A percentile compares a stretch with the other conserved stretches of the same genome.
Conservation (phyloP, 2,888 invertebrate species). For the Portevinia maculata region DNA sequence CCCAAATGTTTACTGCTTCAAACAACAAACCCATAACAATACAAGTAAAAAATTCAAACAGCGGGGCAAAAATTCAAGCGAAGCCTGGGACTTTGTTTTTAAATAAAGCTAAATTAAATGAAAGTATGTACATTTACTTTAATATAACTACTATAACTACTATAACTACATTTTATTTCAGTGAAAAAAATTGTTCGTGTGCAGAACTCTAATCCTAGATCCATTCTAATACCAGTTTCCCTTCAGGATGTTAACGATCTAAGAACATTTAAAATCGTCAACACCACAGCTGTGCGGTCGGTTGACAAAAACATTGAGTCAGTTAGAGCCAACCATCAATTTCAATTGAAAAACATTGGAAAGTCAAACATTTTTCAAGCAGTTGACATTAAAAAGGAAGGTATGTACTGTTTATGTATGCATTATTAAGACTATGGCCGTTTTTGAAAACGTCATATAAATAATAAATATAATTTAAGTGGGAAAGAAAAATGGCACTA, state of each 20-base stretch:
- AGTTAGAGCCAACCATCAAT: slow-evolving; percentile 25
- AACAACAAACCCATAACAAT: slow-evolving; percentile 75
- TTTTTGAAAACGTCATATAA: too few species aligned
- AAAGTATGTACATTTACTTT: slow-evolving; percentile 64
- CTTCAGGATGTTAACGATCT: slow-evolving; percentile 88
- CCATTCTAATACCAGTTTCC: slow-evolving; percentile 88
- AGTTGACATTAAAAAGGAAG: slow-evolving; percentile 31
- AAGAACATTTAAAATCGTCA: slow-evolving; percentile 89
- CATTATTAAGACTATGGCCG: too few species aligned
- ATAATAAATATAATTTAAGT: too few species aligned
- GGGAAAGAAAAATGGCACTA: too few species aligned
- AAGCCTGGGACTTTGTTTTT: slow-evolving; percentile 75
- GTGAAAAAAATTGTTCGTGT: slow-evolving; percentile 76
- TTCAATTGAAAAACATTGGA: slow-evolving; percentile 24
- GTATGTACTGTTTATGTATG: slow-evolving; percentile 17
- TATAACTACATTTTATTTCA: slow-evolving; percentile 31
- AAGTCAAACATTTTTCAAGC: slow-evolving; percentile 30
- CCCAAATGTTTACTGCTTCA: slow-evolving; percentile 68
- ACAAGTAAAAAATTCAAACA: slow-evolving; percentile 75
- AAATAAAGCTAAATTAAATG: slow-evolving; percentile 74
- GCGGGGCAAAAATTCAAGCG: slow-evolving; percentile 75
- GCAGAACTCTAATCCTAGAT: slow-evolving; percentile 84
- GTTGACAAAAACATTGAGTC: slow-evolving; percentile 31
- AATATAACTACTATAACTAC: too few species aligned
- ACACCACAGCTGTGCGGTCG: slow-evolving; percentile 85